phyloP scores from a whole-genome alignment of 2,797 vertebrate species.

The Aselliscus stoliczkanus region DNA sequence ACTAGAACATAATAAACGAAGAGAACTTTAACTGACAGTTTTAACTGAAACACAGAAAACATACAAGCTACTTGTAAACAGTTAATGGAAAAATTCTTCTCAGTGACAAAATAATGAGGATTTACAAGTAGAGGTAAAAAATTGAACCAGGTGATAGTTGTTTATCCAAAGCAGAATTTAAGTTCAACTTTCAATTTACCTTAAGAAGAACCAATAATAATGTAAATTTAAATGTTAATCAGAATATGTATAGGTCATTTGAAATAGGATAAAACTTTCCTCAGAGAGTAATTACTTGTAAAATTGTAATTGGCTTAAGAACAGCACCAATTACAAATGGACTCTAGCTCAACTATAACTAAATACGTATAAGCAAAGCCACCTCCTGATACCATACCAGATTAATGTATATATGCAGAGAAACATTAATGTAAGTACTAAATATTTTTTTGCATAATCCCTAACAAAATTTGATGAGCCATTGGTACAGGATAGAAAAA shows the following conservation, averaged over 20 bases:
- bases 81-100: background rate
- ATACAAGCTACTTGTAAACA: background rate
- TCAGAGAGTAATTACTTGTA: background rate
- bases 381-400: background rate
- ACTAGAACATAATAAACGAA: background rate
- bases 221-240: constrained; percentile 61
- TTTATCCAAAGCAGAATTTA: constrained; percentile 62
- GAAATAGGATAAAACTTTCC: background rate
- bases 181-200: constrained; percentile 69
- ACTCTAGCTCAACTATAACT: background rate
- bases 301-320: background rate
- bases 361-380: background rate
- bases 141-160: background rate
- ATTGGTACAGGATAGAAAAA: background rate
- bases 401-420: background rate
- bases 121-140: background rate
- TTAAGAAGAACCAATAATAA: background rate
- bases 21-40: background rate
- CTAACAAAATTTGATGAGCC: background rate
- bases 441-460: background rate
- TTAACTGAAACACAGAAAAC: background rate
- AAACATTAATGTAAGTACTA: background rate
- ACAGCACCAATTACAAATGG: background rate
- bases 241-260: constrained; percentile 30
- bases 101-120: background rate